Evolutionary conservation across 2,888 invertebrate genomes (phyloP), one percentile per base, ranked within the genome.

Genomic region (Ypsolopha sequella): DNA sequence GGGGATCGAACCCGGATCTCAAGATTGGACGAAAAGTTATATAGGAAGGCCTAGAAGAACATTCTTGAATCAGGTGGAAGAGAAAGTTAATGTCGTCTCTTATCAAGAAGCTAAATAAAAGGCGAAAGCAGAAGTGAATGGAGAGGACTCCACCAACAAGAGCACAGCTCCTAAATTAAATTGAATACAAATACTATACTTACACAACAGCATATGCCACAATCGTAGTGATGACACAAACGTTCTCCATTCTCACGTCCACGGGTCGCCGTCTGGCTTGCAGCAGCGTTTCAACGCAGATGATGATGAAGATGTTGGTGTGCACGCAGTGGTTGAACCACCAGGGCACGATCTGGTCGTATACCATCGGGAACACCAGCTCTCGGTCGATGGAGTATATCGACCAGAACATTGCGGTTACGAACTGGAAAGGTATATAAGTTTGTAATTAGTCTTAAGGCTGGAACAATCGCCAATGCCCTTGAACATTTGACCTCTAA

Each of bases 271-370:
- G 62, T 38, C 82, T 62, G 0, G 77, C 58, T 44, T 74, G 75
- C n/a, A 86, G 72, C 0, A 84, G 33, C 0, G 88, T 76, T 57
- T 90, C 89, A 2, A 87, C 55, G 3, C 82, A 54, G 1, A 89
- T 59, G 11, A 89, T 76, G 0, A 88, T 62, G 0, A 81, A 56
- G 48, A 89, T 88, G 60, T 85, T 81, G 0, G 89, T 88, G 65
- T 90, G 90, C 36, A 89, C 79, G 54, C 87, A 85, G 57, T 90
- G 90, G 71, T 90, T 90, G 63, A 89, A 77, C 88, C 88, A 89
- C 69, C 78, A 75, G 0, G 89, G 89, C 0, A 89, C 76, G 10
- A 89, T 72, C 50, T 67, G 62, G 58, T 89, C 89, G 61, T 88
- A 78, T 9, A 80, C 70, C 52, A 62, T 58, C 0, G 89, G 89